A percentile compares a stretch with the other conserved stretches of the same genome.
These are phyloP conservation scores for Diarsia brunnea DNA, from an alignment of 2,888 invertebrate genomes.

Conservation along the genomic window DNA sequence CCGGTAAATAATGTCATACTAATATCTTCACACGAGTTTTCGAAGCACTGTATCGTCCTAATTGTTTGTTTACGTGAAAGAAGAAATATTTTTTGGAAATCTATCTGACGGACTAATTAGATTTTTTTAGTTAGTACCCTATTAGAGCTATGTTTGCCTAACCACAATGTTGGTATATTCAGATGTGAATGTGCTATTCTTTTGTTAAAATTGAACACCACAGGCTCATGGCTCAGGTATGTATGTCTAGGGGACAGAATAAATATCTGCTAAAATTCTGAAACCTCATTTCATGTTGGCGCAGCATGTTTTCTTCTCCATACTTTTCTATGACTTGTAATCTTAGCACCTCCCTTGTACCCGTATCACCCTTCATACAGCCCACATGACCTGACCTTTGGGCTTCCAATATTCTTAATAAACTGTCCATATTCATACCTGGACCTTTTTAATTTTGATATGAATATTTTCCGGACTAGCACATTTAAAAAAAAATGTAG, in stretches of 20 bases:
- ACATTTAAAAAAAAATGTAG: no score
- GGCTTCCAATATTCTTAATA: not conserved
- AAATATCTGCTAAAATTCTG: not conserved
- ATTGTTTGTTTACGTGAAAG: no score
- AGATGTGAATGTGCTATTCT: not conserved
- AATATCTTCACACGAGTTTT: no score
- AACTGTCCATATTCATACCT: not conserved
- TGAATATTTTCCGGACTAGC: not conserved
- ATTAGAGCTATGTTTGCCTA: no score
- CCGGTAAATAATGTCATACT: no score
- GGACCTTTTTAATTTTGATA: not conserved
- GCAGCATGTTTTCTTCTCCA: not conserved
- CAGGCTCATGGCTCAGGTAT: not conserved
- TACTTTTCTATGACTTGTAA: not conserved
- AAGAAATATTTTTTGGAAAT: no score
- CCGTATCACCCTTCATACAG: not conserved
- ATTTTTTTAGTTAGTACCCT: no score
- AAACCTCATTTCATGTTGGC: not conserved
- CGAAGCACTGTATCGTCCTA: no score
- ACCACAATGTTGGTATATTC: no score
- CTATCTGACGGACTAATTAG: no score
- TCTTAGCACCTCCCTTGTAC: not conserved
- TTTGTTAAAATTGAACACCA: not conserved
- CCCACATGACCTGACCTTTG: not conserved
- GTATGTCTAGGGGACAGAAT: not conserved